phyloP scores from a whole-genome alignment of 2,888 invertebrate genomes.

The Diloba caeruleocephala region DNA sequence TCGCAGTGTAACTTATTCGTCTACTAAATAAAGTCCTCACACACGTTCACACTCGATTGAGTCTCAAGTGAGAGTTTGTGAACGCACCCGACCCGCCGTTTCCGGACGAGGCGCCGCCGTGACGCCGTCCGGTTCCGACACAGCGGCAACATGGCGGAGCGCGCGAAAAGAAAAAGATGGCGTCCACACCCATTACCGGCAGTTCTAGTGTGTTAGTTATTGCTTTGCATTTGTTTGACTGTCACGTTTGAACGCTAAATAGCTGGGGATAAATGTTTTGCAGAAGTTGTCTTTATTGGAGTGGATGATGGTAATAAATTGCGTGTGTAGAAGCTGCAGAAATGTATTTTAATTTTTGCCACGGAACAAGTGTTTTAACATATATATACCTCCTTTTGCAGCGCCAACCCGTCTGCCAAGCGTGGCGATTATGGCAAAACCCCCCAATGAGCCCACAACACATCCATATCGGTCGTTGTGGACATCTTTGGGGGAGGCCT shows the following conservation, averaged over 20 bases:
- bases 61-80: constrained; percentile 75
- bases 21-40: constrained; percentile 63
- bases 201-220: constrained; percentile 68
- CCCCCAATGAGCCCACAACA: too few relatives aligned
- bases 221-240: constrained; percentile 63
- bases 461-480: too few relatives aligned
- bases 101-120: constrained; percentile 77
- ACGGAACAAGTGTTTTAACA: background rate
- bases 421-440: too few relatives aligned
- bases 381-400: too few relatives aligned
- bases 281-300: constrained; percentile 19
- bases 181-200: constrained; percentile 71
- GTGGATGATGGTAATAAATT: constrained; percentile 14
- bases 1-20: constrained; percentile 60
- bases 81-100: constrained; percentile 74
- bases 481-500: too few relatives aligned
- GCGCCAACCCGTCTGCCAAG: too few relatives aligned
- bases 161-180: constrained; percentile 70
- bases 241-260: constrained; percentile 58
- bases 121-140: constrained; percentile 80
- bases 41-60: constrained; percentile 72
- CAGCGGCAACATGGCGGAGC: constrained; percentile 58
- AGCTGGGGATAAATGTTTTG: constrained; percentile 48
- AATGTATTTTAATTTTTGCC: constrained; percentile 14
- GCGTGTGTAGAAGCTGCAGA: constrained; percentile 3